Evolutionary conservation across 2,113 vertebrate species (phyloP), one percentile per base, ranked within the genome.

Genomic region (Eudyptes chrysolophus): DNA sequence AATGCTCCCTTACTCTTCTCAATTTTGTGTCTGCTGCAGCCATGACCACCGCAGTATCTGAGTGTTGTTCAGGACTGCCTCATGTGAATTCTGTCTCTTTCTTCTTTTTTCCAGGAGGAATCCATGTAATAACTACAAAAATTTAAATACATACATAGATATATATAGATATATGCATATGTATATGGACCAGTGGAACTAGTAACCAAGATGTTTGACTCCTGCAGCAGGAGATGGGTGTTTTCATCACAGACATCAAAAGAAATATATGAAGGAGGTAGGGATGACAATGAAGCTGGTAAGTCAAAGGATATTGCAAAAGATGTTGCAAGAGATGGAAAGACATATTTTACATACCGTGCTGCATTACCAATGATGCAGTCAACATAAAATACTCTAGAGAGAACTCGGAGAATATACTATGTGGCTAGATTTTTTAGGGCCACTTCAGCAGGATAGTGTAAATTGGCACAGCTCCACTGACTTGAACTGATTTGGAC

Each of bases 241-340:
- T 89, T 96, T 81, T 87, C 82, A 84, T 80, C 77, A 70, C 40
- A 27, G 82, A 70, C 78, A 83, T 84, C 81, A 95, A 80, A 92
- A 66, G 81, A 70, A 90, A 77, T 13, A 42, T 3, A 46, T 40
- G 34, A 74, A 52, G n/a, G 80, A 83, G 71, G 51, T 34, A 48
- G 48, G 52, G 61, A 42, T 71, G 75, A 51, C 83, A 78, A 69
- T 25, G 79, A 70, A 49, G 70, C 80, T 83, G 66, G 3, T 82
- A 80, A 82, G 34, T 44, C 55, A 83, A 62, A 80, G 55, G 51
- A 83, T 70, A 46, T 44, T 74, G 83, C 64, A 74, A 46, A 58
- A 61, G 49, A 84, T 85, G 70, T 20, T 82, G 70, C 78, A 78
- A 48, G 89, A 75, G 61, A 68, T 51, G 57, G 65, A 49, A 46